Base-by-base conservation (phyloP, 2,113 vertebrate species). In the Maccullochella peelii region DNA sequence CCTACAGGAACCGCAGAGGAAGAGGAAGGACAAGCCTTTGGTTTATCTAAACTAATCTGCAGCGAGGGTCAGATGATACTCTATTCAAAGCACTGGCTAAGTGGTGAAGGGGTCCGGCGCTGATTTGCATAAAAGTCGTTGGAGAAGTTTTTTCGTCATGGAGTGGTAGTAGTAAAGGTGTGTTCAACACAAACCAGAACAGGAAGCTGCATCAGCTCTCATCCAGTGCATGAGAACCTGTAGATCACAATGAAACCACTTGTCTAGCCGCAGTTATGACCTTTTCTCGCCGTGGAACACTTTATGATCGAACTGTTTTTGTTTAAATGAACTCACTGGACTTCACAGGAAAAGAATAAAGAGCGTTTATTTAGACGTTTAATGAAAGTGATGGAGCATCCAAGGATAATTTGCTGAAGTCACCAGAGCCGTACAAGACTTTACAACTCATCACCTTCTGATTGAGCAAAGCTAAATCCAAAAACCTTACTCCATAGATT, bases 61-160 rank as follows among this genome's bases (percentile, higher is more conserved):
- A 40, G 79, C 8, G 12, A 21, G n/a, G 82, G 66, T 79, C 81
- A 61, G 3, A 50, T 80, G 68, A 80, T 33, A 55, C 61, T 71
- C 59, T 77, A 87, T 82, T 90, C 88, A 90, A 88, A 90, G 57
- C 77, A 21, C 33, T 0, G 33, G 36, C 44, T 55, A 21, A n/a
- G 58, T 1, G 30, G 40, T 16, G 71, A 25, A 50, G 21, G 11
- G 62, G 36, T 42, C 2, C 7, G 21, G 5, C 0, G 16, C 23
- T n/a, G 36, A 83, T 93, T 91, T 93, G 90, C 88, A 90, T 92
- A 59, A 73, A 83, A 73, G 73, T 86, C 70, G 82, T 84, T 93
- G 81, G 85, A 36, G 40, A 58, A 63, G 12, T 63, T 85, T 44
- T 54, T 12, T 9, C n/a, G 61, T 36, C 59, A 21, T 6, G 40